Evolutionary conservation across 2,888 invertebrate species (phyloP).

Genomic region (Anticlea derivata): DNA sequence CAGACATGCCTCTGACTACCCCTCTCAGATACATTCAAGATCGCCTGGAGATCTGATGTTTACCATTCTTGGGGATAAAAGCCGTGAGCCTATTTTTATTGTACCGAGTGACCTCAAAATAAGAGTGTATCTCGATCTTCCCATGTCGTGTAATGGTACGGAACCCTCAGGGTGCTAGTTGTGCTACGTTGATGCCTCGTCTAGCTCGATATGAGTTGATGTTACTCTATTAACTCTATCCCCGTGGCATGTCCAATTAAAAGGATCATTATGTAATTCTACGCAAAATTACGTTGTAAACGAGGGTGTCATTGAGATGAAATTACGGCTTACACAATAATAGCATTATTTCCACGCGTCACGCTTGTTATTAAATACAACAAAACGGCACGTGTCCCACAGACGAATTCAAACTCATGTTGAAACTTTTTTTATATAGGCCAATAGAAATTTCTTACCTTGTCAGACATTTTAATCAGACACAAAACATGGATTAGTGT

Average conservation of each 20-base stretch:
- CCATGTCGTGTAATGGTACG: too few species aligned
- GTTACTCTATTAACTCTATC: not conserved
- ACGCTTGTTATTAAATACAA: constrained; percentile 3
- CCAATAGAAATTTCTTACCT: not conserved
- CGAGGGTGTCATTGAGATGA: constrained; percentile 10
- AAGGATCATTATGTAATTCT: constrained; percentile 1
- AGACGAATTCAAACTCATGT: too few species aligned
- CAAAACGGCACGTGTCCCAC: not conserved
- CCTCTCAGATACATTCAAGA: too few species aligned
- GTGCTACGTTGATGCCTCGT: not conserved
- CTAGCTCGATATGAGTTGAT: not conserved
- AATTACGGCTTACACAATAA: constrained; percentile 8
- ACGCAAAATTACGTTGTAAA: constrained; percentile 4
- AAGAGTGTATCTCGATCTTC: too few species aligned
- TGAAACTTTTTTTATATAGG: not conserved
- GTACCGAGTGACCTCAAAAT: too few species aligned
- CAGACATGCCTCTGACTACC: too few species aligned
- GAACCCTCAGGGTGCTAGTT: too few species aligned
- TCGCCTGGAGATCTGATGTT: too few species aligned
- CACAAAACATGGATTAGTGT: too few species aligned
- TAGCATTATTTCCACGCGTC: constrained; percentile 12
- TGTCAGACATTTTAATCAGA: not conserved
- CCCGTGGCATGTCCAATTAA: constrained; percentile 4
- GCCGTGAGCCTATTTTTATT: too few species aligned
- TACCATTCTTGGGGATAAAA: too few species aligned